Conservation (phyloP, 2,113 vertebrate species). For the Gallinago jamesoni region DNA sequence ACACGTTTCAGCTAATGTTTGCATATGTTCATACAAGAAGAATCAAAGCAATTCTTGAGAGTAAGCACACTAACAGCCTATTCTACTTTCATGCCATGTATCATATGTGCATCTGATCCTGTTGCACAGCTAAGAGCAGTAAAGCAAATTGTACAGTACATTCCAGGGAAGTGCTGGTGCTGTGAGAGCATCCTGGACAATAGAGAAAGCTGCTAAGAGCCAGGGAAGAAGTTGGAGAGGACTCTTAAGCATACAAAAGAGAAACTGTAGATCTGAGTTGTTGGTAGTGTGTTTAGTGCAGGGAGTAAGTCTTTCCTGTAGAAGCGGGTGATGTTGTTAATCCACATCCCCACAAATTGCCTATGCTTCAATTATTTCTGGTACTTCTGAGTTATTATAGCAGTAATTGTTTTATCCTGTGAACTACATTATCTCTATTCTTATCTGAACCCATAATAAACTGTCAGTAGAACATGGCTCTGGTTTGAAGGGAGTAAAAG, state of each 20-base stretch:
- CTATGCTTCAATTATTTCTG: background rate
- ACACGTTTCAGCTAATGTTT: background rate
- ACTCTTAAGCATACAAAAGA: background rate
- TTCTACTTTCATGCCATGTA: background rate
- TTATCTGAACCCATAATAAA: background rate
- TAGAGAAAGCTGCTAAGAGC: background rate
- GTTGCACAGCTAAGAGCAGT: background rate
- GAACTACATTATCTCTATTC: background rate
- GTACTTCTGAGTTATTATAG: background rate
- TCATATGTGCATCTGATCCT: background rate
- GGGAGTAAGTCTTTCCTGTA: background rate
- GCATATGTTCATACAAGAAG: background rate
- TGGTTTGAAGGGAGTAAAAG: background rate
- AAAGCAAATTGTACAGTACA: background rate
- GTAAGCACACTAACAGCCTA: background rate
- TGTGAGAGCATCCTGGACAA: background rate
- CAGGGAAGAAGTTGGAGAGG: background rate
- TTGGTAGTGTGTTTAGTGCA: background rate
- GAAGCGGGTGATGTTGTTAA: background rate
- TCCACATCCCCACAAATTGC: background rate
- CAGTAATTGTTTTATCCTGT: background rate
- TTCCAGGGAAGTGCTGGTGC: background rate
- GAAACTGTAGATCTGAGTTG: background rate
- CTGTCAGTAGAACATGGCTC: background rate
- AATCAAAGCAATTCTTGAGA: background rate